Evolutionary conservation across 2,113 vertebrate species (phyloP).

Genomic region (Raja brachyura): DNA sequence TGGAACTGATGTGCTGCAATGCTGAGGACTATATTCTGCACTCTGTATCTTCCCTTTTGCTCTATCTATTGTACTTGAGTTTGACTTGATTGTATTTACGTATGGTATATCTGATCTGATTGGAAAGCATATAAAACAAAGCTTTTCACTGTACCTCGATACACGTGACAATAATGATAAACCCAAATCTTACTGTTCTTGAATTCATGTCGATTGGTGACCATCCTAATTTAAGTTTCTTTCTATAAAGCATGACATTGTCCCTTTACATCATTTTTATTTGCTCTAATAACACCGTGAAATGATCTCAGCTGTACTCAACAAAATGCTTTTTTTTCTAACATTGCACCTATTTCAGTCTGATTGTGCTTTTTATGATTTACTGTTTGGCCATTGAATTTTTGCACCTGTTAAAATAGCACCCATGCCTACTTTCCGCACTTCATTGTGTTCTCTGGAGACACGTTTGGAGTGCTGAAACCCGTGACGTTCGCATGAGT

Average conservation of each 20-base stretch:
- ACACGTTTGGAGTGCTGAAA: not conserved
- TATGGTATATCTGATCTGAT: too few species aligned
- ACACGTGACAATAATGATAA: too few species aligned
- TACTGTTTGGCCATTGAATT: not conserved
- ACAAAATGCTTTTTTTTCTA: not conserved
- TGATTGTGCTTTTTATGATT: slow-evolving; percentile 1
- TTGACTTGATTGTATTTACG: too few species aligned
- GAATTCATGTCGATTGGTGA: too few species aligned
- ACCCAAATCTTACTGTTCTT: not conserved
- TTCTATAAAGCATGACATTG: not conserved
- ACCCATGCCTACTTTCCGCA: not conserved
- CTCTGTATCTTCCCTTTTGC: too few species aligned
- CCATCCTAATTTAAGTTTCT: not conserved
- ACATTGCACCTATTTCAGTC: too few species aligned
- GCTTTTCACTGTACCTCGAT: too few species aligned
- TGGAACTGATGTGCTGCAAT: too few species aligned
- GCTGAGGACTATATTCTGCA: too few species aligned
- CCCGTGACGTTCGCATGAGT: not conserved
- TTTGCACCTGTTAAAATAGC: slow-evolving; percentile 15
- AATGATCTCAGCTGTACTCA: slow-evolving; percentile 4
- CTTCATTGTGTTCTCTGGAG: not conserved
- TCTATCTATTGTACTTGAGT: too few species aligned
- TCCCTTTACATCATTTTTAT: not conserved
- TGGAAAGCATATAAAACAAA: too few species aligned
- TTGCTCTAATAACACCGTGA: not conserved